Evolutionary conservation across 2,113 vertebrate genomes (phyloP).

Genomic region (Urocolius indicus): DNA sequence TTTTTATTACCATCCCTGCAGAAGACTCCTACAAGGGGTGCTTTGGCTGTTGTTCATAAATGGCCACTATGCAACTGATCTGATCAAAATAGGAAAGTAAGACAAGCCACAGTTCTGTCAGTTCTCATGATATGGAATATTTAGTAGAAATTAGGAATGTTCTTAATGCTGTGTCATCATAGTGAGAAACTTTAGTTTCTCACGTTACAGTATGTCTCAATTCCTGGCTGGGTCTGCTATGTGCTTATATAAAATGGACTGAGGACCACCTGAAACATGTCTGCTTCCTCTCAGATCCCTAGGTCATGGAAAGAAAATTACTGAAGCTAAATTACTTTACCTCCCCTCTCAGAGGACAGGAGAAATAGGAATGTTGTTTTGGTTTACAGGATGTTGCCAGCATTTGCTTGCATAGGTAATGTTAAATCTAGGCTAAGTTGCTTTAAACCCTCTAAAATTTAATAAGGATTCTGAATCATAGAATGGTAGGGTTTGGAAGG

Average conservation of each 20-base stretch:
- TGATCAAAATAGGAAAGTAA: background rate
- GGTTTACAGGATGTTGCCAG: background rate
- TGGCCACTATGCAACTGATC: background rate
- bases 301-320: background rate
- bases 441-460: background rate
- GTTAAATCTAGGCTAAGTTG: background rate
- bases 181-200: background rate
- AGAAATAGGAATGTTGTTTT: background rate
- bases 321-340: background rate
- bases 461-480: too few relatives aligned
- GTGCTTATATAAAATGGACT: background rate
- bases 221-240: background rate
- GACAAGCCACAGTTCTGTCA: background rate
- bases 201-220: background rate
- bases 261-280: rapidly evolving
- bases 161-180: background rate
- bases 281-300: background rate
- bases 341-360: background rate
- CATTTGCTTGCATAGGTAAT: background rate
- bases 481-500: too few relatives aligned
- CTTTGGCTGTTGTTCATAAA: background rate
- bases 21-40: background rate
- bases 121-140: background rate
- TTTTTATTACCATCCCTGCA: background rate
- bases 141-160: background rate